Evolutionary conservation across 2,888 invertebrate species (phyloP).

Genomic region (Ochropleura plecta): DNA sequence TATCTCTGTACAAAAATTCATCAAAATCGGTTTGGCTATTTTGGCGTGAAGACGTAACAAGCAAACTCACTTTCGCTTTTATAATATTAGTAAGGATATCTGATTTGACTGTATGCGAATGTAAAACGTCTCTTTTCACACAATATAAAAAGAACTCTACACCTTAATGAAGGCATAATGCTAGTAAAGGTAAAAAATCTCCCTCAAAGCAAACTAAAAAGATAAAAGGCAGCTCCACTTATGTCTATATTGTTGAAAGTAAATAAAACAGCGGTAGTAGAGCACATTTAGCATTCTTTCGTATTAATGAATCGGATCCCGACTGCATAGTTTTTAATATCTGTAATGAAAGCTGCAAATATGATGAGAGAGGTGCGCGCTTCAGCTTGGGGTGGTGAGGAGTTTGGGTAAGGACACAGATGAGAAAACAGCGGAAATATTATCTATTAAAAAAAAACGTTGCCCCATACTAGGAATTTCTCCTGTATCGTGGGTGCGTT

Average conservation of each 20-base stretch:
- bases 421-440: conserved; percentile 26
- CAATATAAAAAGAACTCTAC: neutral
- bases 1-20: too few species aligned
- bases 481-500: too few species aligned
- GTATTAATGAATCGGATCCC: conserved; percentile 78
- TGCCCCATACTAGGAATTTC: too few species aligned
- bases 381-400: conserved; percentile 70
- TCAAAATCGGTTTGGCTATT: too few species aligned
- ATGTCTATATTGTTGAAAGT: conserved; percentile 25
- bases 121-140: too few species aligned
- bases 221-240: neutral
- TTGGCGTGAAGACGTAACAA: too few species aligned
- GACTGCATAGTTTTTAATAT: conserved; percentile 85
- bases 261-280: conserved; percentile 20
- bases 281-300: conserved; percentile 47
- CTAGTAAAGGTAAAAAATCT: neutral
- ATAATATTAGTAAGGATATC: too few species aligned
- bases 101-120: too few species aligned
- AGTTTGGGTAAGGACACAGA: conserved; percentile 54
- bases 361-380: conserved; percentile 79
- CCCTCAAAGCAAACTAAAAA: neutral
- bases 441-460: too few species aligned
- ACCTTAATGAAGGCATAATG: neutral
- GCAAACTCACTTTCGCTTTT: too few species aligned
- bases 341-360: conserved; percentile 89